These are phyloP conservation scores for Poeciliopsis prolifica DNA, from an alignment of 2,113 vertebrate species.

Conservation along the genomic window DNA sequence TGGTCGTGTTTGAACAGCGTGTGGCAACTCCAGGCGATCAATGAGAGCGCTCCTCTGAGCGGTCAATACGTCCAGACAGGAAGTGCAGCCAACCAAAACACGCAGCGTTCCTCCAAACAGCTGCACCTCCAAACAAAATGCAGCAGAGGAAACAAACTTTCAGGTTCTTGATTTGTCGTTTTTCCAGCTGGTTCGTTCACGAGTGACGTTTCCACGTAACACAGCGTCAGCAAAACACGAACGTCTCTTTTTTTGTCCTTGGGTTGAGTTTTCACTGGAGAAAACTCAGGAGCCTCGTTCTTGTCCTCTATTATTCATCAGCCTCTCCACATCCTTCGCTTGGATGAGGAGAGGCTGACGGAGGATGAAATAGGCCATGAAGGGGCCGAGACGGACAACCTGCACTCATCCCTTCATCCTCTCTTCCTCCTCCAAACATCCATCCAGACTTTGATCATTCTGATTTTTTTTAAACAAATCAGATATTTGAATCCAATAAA, in stretches of 20 bases:
- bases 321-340: constrained; percentile 60
- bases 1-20: constrained; percentile 20
- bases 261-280: constrained; percentile 37
- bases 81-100: background rate
- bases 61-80: constrained; percentile 8
- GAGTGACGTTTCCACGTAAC: constrained; percentile 28
- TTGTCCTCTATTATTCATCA: constrained; percentile 76
- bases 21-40: constrained; percentile 27
- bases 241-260: constrained; percentile 53
- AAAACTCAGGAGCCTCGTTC: constrained; percentile 53
- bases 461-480: background rate
- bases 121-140: background rate
- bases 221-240: constrained; percentile 56
- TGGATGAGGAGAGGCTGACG: constrained; percentile 46
- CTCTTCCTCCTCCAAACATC: constrained; percentile 4
- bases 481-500: background rate
- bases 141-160: no score
- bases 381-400: constrained; percentile 59
- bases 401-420: constrained; percentile 26
- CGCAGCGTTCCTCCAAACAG: no score
- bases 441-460: background rate
- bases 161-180: background rate
- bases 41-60: constrained; percentile 21
- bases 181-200: background rate
- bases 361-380: constrained; percentile 74